Evolutionary conservation across 2,888 invertebrate genomes (phyloP), one percentile per base, ranked within the genome.

Genomic region (Tenthredo scrophulariae): DNA sequence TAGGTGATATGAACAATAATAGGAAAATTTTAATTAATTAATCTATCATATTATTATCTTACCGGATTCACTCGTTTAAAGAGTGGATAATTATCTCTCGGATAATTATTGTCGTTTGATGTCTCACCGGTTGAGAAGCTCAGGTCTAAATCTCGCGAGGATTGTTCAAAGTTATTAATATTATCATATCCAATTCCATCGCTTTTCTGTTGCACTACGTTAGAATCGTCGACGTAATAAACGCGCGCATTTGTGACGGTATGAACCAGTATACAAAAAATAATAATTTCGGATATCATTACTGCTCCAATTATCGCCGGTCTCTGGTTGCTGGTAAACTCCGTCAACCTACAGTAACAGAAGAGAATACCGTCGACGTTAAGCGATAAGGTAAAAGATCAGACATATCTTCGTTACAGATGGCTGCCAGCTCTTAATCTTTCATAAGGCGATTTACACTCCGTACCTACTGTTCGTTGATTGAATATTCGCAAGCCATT

Each of bases 111-210:
- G 29, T 87, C 87, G 22, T 37, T 58, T 62, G 80, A 62, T 33
- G 87, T 84, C 84, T 88, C 88, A 0, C 88, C 89, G 37, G 91
- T 89, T 13, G 89, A 88, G 85, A 92, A 92, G 82, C 89, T 90
- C 65, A 92, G 85, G 83, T 92, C 91, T 85, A 92, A 89, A 87
- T 92, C 91, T 62, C 90, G 89, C 3, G 92, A 92, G 7, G 91
- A 89, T 86, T 91, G 90, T 84, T 91, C 91, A 10, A 62, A 83
- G 75, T 84, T 74, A 58, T 87, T 82, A 18, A 84, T 84, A 67
- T 86, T 80, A 77, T 33, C 84, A 84, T 40, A 86, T 84, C 88
- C 37, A 84, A 86, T 82, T 29, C 75, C 85, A 74, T 87, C 88
- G 18, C 54, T 86, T 84, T 86, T 85, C 85, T 87, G n/a, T 54